Evolutionary conservation across 92 coral and sea anemone genomes (phyloP).

Genomic region (Virgularia gustaviana): DNA sequence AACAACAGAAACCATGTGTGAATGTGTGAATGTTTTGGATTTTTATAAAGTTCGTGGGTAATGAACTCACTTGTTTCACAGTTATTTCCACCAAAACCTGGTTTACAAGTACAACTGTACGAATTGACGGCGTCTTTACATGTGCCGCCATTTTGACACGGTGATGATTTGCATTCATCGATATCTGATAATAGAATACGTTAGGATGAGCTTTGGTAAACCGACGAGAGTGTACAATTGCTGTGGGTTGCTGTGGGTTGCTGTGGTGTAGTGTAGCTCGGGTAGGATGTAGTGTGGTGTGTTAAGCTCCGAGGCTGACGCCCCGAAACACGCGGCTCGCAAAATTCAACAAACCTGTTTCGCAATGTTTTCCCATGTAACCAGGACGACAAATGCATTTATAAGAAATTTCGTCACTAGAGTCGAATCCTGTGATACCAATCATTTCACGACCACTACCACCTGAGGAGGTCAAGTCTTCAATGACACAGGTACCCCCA

Average conservation of each 20-base stretch:
- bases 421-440: background rate
- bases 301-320: too few species aligned
- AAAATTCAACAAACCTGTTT: background rate
- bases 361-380: slow-evolving; percentile 6
- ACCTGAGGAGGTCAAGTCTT: background rate
- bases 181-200: too few species aligned
- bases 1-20: too few species aligned
- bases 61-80: slow-evolving; percentile 19
- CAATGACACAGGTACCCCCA: background rate
- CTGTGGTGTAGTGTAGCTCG: too few species aligned
- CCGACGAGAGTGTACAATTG: too few species aligned
- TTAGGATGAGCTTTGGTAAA: too few species aligned
- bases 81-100: slow-evolving; percentile 6
- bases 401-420: background rate
- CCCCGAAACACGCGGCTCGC: too few species aligned
- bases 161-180: slow-evolving; percentile 2
- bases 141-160: slow-evolving; percentile 13
- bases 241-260: too few species aligned
- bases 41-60: background rate
- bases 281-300: too few species aligned
- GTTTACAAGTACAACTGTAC: slow-evolving; percentile 6
- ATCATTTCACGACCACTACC: too few species aligned
- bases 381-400: slow-evolving; percentile 20
- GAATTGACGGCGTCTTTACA: slow-evolving; percentile 5
- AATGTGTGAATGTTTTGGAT: too few species aligned